These are phyloP conservation scores for Rafetus swinhoei DNA, from an alignment of 2,113 vertebrate genomes.

Conservation along the genomic window DNA sequence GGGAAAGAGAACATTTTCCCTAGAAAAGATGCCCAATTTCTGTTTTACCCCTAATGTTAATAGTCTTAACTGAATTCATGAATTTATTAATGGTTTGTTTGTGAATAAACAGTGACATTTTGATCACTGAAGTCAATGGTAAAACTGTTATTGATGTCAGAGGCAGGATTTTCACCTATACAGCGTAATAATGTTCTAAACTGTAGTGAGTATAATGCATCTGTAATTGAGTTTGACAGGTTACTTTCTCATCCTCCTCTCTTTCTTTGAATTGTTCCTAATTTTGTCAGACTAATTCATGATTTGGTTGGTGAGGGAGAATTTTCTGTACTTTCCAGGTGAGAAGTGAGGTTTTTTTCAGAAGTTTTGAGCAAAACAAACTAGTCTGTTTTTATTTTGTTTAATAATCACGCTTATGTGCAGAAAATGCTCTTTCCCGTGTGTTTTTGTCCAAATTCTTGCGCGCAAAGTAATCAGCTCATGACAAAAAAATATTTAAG, in stretches of 20 bases:
- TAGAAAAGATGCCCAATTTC: background rate
- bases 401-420: background rate
- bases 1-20: background rate
- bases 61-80: background rate
- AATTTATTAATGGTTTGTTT: background rate
- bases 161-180: background rate
- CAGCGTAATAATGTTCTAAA: background rate
- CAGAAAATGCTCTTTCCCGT: background rate
- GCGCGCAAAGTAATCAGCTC: background rate
- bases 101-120: background rate
- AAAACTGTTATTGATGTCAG: background rate
- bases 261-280: background rate
- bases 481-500: background rate
- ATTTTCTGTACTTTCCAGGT: background rate
- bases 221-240: background rate
- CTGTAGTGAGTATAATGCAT: background rate
- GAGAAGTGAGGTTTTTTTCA: background rate
- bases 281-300: background rate
- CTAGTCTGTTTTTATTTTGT: background rate
- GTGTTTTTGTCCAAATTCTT: background rate
- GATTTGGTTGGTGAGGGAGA: background rate
- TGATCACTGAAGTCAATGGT: background rate
- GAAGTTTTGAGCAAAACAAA: background rate
- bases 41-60: background rate
- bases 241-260: background rate